These are phyloP conservation scores for Hydractinia symbiolongicarpus DNA, from an alignment of 30 jellyfish, hydroid and myxozoan genomes.

Conservation along the genomic window DNA sequence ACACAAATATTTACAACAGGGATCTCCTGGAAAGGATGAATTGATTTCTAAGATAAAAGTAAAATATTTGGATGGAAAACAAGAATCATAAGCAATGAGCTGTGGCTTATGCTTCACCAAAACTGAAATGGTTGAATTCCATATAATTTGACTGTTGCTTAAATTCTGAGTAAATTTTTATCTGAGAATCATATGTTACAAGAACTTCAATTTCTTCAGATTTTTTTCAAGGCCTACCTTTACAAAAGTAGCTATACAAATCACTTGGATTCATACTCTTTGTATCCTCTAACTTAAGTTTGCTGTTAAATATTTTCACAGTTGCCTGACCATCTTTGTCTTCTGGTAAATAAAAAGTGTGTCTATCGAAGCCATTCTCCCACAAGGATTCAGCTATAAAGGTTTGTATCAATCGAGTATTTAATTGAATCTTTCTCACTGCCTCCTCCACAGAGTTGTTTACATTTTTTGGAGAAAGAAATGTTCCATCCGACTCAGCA, in stretches of 20 bases:
- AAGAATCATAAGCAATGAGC: background rate
- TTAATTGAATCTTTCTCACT: constrained; percentile 55
- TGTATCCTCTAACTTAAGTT: constrained; percentile 53
- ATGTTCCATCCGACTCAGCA: constrained; percentile 59
- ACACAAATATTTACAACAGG: constrained; percentile 47
- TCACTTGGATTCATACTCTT: constrained; percentile 63
- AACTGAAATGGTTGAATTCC: no score
- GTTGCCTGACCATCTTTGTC: constrained; percentile 36
- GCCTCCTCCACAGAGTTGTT: constrained; percentile 67
- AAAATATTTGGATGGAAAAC: background rate
- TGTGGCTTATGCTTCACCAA: background rate
- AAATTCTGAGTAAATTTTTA: no score
- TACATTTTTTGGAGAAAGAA: constrained; percentile 54
- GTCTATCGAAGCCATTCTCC: constrained; percentile 64
- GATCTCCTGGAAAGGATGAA: constrained; percentile 7
- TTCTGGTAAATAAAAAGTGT: constrained; percentile 60
- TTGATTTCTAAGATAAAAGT: background rate
- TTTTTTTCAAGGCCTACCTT: constrained; percentile 35
- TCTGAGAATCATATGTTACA: background rate
- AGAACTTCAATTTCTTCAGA: no score
- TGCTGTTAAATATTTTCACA: constrained; percentile 57
- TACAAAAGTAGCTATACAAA: constrained; percentile 44
- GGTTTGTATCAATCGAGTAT: constrained; percentile 70
- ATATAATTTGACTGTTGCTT: no score
- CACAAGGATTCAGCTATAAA: constrained; percentile 68